Percentiles rank a stretch among this genome's conserved stretches.
Evolutionary conservation across 2,113 vertebrate species (phyloP).

Genomic region (Holacanthus passer): DNA sequence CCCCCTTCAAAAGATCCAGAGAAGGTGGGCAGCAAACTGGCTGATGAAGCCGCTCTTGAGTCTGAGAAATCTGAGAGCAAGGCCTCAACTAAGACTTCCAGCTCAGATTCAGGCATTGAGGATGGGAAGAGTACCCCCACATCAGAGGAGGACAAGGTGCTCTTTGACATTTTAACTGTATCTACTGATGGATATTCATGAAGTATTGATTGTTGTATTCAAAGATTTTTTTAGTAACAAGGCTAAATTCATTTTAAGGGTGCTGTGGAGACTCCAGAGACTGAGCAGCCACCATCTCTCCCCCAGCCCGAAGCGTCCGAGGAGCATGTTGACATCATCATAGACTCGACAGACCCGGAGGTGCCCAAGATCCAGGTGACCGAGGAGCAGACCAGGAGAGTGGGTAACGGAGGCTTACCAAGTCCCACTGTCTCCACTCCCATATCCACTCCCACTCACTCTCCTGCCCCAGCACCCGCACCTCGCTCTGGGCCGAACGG

Average conservation of each 20-base stretch:
- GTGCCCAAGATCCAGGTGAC: conserved; percentile 18
- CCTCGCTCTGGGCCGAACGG: conserved; percentile 18
- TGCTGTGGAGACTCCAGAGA: conserved; percentile 65
- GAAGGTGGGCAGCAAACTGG: conserved; percentile 58
- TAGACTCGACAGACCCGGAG: conserved; percentile 1
- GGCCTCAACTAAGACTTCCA: conserved; percentile 75
- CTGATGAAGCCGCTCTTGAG: conserved; percentile 67
- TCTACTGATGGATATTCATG: not conserved
- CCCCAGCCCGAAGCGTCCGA: conserved; percentile 15
- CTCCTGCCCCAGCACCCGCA: not conserved
- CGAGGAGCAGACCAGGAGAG: not conserved
- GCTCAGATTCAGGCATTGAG: conserved; percentile 81
- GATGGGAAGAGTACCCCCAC: conserved; percentile 76
- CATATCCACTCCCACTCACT: conserved; percentile 8
- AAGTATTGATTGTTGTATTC: not conserved
- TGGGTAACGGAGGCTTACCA: not conserved
- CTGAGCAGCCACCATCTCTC: conserved; percentile 54
- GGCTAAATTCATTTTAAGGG: conserved; percentile 34
- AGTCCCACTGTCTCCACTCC: conserved; percentile 15
- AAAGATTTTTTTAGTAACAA: not conserved
- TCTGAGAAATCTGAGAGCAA: conserved; percentile 80
- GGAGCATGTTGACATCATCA: conserved; percentile 7
- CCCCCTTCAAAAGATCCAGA: conserved; percentile 28
- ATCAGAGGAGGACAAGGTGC: conserved; percentile 79
- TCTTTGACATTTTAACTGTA: not conserved